Evolutionary conservation across 2,888 invertebrate species (phyloP), one percentile per base, ranked within the genome.

Genomic region (Phengaris alcon): DNA sequence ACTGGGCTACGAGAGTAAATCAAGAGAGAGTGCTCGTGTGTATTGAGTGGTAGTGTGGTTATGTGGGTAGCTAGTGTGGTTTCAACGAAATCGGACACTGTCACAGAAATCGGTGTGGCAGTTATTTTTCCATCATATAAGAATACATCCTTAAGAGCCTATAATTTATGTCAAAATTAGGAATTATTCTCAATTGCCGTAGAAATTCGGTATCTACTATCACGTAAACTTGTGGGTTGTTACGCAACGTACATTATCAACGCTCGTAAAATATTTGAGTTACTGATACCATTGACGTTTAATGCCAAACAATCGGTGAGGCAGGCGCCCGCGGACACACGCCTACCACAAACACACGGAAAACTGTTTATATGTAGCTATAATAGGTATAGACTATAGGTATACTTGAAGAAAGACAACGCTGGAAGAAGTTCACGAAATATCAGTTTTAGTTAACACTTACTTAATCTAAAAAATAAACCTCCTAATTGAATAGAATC

Each of bases 171-270:
- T 22, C 9, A 64, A 64, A 64, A 64, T 55, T 55, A 9, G 35
- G 4, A 59, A 59, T 59, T 3, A 22, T 59, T 59, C 59, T 22
- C n/a, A 15, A 48, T n/a, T n/a, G 74, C 68, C 35, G 52, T 69
- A 52, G 55, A 48, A 57, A 69, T 46, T 55, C 46, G 46, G 57
- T 48, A 64, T 64, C 22, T 74, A 35, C 22, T 64, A 35, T n/a
- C 48, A 9, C 7, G 12, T 86, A 86, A 84, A 86, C 85, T 84
- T 82, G 86, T 85, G 84, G 84, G 84, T 87, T 86, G 87, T 89
- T 90, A 88, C 90, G 91, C 86, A 91, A 89, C 87, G 89, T 90
- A 90, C 90, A 89, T 91, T 91, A 90, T 89, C 87, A 85, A 87
- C 86, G 86, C 81, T 82, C 86, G 83, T 92, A 92, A 93, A 93